Evolutionary conservation across 2,113 vertebrate species (phyloP).

Genomic region (Alexandromys fortis): DNA sequence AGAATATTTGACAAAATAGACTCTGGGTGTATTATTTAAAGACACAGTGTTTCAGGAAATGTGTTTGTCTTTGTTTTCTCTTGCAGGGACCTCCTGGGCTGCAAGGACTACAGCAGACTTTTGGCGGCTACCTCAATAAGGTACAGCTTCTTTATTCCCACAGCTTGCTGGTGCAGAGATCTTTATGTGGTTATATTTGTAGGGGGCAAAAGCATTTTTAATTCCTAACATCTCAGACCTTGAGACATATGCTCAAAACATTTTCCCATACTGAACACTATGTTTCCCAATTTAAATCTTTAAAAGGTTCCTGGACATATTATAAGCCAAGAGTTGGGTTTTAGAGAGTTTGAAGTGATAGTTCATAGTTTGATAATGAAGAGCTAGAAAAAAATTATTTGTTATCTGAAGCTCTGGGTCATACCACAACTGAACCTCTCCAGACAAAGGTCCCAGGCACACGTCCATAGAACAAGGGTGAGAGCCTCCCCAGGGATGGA

Average conservation of each 20-base stretch:
- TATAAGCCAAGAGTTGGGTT: neutral
- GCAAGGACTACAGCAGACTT: constrained; percentile 78
- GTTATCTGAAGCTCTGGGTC: neutral
- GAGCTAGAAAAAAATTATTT: neutral
- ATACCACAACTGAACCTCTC: neutral
- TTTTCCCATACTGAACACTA: neutral
- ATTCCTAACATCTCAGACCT: constrained; percentile 27
- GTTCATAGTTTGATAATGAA: constrained; percentile 18
- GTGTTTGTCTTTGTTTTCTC: constrained; percentile 43
- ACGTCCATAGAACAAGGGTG: neutral
- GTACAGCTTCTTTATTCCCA: constrained; percentile 66
- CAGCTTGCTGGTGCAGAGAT: neutral
- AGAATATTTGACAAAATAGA: constrained; percentile 38
- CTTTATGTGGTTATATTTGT: neutral
- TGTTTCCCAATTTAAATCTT: neutral
- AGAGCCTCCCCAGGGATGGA: neutral
- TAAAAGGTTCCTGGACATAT: neutral
- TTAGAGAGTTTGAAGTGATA: neutral
- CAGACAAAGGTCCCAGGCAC: neutral
- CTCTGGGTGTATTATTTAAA: neutral
- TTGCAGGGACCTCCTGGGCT: constrained; percentile 83
- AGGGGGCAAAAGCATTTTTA: neutral
- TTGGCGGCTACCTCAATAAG: constrained; percentile 80
- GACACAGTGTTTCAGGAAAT: neutral
- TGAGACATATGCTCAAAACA: neutral